Evolutionary conservation across 2,113 vertebrate genomes (phyloP).

Genomic region (Hippolais icterina): DNA sequence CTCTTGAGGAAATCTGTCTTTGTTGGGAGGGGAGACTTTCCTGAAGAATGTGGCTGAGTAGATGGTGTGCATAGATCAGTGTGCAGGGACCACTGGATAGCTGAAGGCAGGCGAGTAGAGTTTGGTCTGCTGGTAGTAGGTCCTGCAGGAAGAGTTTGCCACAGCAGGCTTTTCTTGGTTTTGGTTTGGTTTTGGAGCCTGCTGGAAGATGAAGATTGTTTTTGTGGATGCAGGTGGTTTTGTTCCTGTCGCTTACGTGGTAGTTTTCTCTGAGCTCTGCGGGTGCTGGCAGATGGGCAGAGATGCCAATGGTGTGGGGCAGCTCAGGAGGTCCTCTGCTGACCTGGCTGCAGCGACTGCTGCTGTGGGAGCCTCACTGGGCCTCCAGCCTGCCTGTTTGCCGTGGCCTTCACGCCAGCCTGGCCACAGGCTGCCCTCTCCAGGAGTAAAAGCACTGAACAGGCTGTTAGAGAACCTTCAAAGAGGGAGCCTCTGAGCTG

Average conservation of each 20-base stretch:
- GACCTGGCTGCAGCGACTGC: neutral
- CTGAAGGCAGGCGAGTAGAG: neutral
- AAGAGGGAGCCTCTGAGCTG: rapidly evolving
- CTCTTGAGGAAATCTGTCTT: neutral
- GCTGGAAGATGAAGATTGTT: neutral
- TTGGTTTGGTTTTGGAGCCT: neutral
- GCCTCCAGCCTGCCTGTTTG: neutral
- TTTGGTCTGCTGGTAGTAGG: neutral
- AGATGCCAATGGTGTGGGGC: neutral
- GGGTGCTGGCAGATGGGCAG: neutral
- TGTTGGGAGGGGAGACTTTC: neutral
- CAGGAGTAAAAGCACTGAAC: neutral
- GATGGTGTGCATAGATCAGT: rapidly evolving
- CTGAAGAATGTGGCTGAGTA: neutral
- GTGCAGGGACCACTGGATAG: rapidly evolving
- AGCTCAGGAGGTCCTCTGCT: neutral
- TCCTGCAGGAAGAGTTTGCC: neutral
- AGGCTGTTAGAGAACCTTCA: rapidly evolving
- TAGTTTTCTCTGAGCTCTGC: neutral
- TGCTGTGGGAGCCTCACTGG: neutral
- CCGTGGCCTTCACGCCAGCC: neutral
- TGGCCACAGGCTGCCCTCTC: rapidly evolving
- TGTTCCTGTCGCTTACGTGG: rapidly evolving
- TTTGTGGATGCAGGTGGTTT: neutral
- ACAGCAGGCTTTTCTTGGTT: neutral